A percentile compares a stretch with the other conserved stretches of the same genome.
phyloP scores from a whole-genome alignment of 2,888 invertebrate genomes.

The Amiota mariae region DNA sequence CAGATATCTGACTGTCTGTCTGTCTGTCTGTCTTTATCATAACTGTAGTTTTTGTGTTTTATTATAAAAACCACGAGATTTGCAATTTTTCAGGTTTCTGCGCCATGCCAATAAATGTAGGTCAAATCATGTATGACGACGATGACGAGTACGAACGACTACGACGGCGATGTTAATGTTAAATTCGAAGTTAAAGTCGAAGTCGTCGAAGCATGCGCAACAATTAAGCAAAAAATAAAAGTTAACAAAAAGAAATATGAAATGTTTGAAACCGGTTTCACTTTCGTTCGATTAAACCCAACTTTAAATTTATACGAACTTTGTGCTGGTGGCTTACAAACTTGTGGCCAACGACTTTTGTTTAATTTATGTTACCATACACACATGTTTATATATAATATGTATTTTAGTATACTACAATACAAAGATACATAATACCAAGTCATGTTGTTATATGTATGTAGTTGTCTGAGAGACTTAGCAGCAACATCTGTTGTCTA shows the following conservation, averaged over 20 bases:
- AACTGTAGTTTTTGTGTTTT: too few species aligned
- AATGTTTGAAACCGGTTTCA: conserved; percentile 50
- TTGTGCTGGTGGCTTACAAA: conserved; percentile 8
- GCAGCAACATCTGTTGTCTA: conserved; percentile 34
- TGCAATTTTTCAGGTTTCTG: conserved; percentile 16
- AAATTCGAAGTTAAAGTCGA: too few species aligned
- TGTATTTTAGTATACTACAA: too few species aligned
- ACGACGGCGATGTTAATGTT: too few species aligned
- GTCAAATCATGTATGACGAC: conserved; percentile 3
- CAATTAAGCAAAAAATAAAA: conserved; percentile 25
- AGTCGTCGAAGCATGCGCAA: conserved; percentile 24
- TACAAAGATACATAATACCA: background rate
- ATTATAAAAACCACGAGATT: background rate
- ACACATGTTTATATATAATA: background rate
- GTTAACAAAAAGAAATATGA: conserved; percentile 7
- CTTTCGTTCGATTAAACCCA: conserved; percentile 44
- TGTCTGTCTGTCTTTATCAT: too few species aligned
- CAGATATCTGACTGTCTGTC: too few species aligned
- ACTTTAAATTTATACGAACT: conserved; percentile 32
- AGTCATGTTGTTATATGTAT: background rate
- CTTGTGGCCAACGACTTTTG: conserved; percentile 44
- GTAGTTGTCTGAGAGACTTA: background rate
- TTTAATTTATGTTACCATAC: conserved; percentile 13
- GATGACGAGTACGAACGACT: background rate
- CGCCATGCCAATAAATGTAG: conserved; percentile 19